Base-by-base conservation (phyloP, 2,888 invertebrate genomes). In the Neoscelio sp. region DNA sequence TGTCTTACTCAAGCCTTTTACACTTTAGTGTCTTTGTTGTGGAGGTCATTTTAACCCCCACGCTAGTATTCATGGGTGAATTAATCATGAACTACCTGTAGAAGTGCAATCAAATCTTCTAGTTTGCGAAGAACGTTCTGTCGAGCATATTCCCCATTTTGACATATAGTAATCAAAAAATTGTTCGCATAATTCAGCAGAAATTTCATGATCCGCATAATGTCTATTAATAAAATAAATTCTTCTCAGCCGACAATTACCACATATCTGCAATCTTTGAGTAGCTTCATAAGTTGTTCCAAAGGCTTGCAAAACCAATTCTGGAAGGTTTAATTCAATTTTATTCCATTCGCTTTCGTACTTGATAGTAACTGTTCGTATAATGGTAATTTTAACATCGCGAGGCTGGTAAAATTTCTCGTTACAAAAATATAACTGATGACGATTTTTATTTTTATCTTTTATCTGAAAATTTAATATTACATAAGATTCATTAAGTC, bases 301-400 rank as follows among this genome's bases (percentile, higher is more conserved):
- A 89, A 98, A 98, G 0, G 97, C 97, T 84, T 97, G 92, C 82
- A 96, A 92, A 4, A 96, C 97, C 89, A 98, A 96, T 90, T 97
- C 97, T 7, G 96, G 95, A 78, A 99, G 92, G 91, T 99, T 97
- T 89, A 99, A 96, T 90, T 98, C 98, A 81, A 99, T 95, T 91
- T 95, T 95, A 87, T 98, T 98, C 98, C 98, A 98, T 42, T 98
- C 98, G 86, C 97, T 96, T 87, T 98, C 98, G 80, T 98, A 92
- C 79, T 97, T 92, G 94, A 99, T 95, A 0, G 97, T 97, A 96
- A 98, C 97, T 3, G 97, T 97, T 90, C 79, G 78, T 17, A 60
- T 54, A 13, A 56, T 65, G 0, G 80, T 70, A 15, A 52, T 54
- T 48, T 58, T 15, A n/a, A 35, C 33, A 23, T 40, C 68, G 6